A percentile compares a stretch with the other conserved stretches of the same genome.
phyloP scores from a whole-genome alignment of 2,888 invertebrate species.

The Horisme vitalbata region DNA sequence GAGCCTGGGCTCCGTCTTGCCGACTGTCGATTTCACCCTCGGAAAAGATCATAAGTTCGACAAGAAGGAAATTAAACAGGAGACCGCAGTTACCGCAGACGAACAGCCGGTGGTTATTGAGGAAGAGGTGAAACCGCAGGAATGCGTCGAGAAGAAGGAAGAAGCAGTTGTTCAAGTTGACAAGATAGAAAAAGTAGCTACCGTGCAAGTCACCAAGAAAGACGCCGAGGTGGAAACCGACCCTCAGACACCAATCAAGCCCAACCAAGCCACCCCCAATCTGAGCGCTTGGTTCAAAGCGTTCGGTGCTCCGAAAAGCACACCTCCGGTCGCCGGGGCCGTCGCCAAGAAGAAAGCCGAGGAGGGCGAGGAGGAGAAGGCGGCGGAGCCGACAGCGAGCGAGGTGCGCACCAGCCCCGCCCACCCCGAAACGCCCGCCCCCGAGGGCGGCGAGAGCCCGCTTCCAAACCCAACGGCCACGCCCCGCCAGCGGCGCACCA shows the following conservation, averaged over 20 bases:
- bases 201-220: slow-evolving; percentile 55
- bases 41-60: slow-evolving; percentile 87
- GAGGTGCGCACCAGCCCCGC: slow-evolving; percentile 59
- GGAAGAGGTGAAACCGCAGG: slow-evolving; percentile 31
- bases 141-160: slow-evolving; percentile 19
- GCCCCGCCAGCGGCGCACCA: slow-evolving; percentile 86
- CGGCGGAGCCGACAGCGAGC: slow-evolving; percentile 51
- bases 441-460: slow-evolving; percentile 73
- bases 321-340: slow-evolving; percentile 68
- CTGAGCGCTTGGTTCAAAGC: slow-evolving; percentile 96
- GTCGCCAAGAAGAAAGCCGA: slow-evolving; percentile 83
- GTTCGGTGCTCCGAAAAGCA: slow-evolving; percentile 92
- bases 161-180: slow-evolving; percentile 28
- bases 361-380: slow-evolving; percentile 73
- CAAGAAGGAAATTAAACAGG: slow-evolving; percentile 45
- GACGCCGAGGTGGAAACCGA: slow-evolving; percentile 73
- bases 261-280: slow-evolving; percentile 89
- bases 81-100: slow-evolving; percentile 11
- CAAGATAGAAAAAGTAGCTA: slow-evolving; percentile 46
- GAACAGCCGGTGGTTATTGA: no score
- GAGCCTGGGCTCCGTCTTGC: slow-evolving; percentile 92
- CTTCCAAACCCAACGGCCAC: slow-evolving; percentile 57
- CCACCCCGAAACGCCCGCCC: slow-evolving; percentile 63
- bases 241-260: slow-evolving; percentile 56
- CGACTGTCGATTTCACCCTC: slow-evolving; percentile 86